Evolutionary conservation across 2,888 invertebrate genomes (phyloP).

Genomic region (Hirtodrosophila duncani): DNA sequence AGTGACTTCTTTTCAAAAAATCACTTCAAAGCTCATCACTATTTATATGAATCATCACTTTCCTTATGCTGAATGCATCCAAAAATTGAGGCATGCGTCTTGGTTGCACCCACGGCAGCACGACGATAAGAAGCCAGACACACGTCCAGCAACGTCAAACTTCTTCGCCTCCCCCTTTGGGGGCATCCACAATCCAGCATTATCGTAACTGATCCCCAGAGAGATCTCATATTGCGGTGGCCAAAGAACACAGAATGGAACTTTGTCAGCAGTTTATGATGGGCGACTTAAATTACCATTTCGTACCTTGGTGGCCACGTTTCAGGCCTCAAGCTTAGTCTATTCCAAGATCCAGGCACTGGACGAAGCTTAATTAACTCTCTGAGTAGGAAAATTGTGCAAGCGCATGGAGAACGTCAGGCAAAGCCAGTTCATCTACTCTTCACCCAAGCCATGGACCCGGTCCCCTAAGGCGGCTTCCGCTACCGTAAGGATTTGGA

Average conservation of each 20-base stretch:
- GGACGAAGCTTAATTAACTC: slow-evolving; percentile 35
- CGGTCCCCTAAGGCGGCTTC: no score
- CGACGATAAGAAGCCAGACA: slow-evolving; percentile 30
- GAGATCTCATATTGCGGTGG: slow-evolving; percentile 42
- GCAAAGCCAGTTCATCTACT: no score
- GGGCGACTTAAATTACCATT: slow-evolving; percentile 56
- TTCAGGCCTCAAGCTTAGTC: no score
- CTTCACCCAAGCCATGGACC: no score
- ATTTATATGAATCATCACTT: no score
- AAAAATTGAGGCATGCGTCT: slow-evolving; percentile 1
- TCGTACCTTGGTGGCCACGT: no score
- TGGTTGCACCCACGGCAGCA: neutral
- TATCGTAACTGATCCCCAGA: slow-evolving; percentile 28
- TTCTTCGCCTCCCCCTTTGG: neutral
- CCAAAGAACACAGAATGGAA: slow-evolving; percentile 30
- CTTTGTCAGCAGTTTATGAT: slow-evolving; percentile 62
- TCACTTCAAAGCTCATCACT: no score
- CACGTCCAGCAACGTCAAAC: slow-evolving; percentile 25
- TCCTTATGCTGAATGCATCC: no score
- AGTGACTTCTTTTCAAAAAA: no score
- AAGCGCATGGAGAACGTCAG: no score
- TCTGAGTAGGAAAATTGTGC: no score
- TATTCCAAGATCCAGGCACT: neutral
- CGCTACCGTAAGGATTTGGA: slow-evolving; percentile 22
- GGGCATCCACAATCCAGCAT: neutral